phyloP scores from a whole-genome alignment of 2,888 invertebrate species.

The Tipula helvola region DNA sequence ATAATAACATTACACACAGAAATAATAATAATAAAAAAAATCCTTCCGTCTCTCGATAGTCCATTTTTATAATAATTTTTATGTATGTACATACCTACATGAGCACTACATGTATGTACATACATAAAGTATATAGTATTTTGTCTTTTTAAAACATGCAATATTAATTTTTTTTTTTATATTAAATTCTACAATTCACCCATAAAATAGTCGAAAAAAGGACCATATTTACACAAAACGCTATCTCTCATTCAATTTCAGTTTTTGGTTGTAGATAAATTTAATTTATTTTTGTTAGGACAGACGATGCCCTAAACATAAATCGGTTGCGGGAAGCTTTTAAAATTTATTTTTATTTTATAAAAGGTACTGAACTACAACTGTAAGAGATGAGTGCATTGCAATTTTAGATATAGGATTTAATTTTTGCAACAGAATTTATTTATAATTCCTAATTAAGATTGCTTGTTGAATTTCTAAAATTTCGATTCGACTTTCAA shows the following conservation, averaged over 20 bases:
- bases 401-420: no score
- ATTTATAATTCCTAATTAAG: no score
- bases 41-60: neutral
- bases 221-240: neutral
- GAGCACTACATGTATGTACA: neutral
- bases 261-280: neutral
- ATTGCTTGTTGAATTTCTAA: no score
- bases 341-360: neutral
- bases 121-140: neutral
- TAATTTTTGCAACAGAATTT: no score
- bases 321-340: neutral
- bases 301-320: neutral
- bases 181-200: neutral
- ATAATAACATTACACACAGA: neutral
- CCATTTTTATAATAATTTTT: conserved; percentile 4
- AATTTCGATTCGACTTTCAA: no score
- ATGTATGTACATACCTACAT: neutral
- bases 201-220: neutral
- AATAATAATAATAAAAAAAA: neutral
- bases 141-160: neutral
- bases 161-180: neutral
- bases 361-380: no score
- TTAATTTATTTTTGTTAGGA: neutral
- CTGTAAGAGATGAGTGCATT: no score
- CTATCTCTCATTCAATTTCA: neutral